Evolutionary conservation across 1,140 invertebrate species (phyloP), one percentile per base, ranked within the genome.

Genomic region (Macrobrachium rosenbergii): DNA sequence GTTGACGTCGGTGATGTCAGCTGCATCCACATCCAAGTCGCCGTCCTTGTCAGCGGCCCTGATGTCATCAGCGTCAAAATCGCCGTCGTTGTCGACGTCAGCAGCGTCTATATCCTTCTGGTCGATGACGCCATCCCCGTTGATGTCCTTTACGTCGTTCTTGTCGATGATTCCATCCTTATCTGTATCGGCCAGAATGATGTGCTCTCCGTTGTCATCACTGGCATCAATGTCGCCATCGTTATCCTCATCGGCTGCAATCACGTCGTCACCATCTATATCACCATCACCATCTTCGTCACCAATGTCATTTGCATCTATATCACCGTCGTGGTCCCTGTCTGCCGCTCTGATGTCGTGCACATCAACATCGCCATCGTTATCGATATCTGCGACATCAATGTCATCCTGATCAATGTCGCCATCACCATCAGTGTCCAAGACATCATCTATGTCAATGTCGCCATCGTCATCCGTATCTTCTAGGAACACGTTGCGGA

Each of bases 31-130:
- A 69, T 89, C 88, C 1, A 79, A 79, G 58, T 89, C 88, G 16
- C 77, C 77, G 28, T 89, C 88, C 60, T 52, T n/a, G 76, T 90
- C 87, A 45, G 83, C 87, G 11, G 60, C 76, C 11, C 63, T 52
- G 0, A 88, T 43, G 76, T 90, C 89, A 52, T 84, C 83, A 21
- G 19, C 59, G 23, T 90, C 89, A 67, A 90, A 52, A 63, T 90
- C 87, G 5, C 89, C 89, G 77, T 90, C 89, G 21, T 81, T 80
- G 60, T 90, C 87, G 6, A 88, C 37, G 76, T 90, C 89, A n/a
- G 87, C 87, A 23, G 88, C 88, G 16, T 45, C n/a, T 7, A 82
- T 45, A 58, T 90, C 89, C 14, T 73, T 60, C 5, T 82, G 45
- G 45, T 89, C 88, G 62, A 89, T 43, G n/a, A 86, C 83, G 0